Conservation (phyloP, 2,888 invertebrate species). For the Macrosoma leucophasiata region DNA sequence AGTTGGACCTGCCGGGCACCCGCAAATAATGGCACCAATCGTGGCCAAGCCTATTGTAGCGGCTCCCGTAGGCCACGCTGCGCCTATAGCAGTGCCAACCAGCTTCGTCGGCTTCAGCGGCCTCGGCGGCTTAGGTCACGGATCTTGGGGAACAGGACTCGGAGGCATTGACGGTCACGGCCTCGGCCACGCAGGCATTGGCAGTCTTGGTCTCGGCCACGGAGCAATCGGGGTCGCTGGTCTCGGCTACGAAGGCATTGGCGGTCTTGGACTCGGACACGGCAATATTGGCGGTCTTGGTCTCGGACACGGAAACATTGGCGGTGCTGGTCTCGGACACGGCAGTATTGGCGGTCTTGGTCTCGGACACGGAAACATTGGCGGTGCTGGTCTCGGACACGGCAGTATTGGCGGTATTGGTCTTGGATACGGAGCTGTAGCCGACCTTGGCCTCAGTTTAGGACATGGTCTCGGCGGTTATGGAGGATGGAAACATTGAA, state of each 20-base stretch:
- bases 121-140: constrained; percentile 26
- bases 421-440: constrained; percentile 22
- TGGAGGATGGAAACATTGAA: too few relatives aligned
- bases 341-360: constrained; percentile 17
- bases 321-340: constrained; percentile 16
- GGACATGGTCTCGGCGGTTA: constrained; percentile 16
- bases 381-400: constrained; percentile 16
- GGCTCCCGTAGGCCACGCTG: constrained; percentile 5
- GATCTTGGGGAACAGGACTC: constrained; percentile 11
- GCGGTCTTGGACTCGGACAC: constrained; percentile 16
- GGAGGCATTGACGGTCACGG: constrained; percentile 12
- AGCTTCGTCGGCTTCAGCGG: constrained; percentile 23
- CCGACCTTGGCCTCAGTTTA: constrained; percentile 16
- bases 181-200: constrained; percentile 25
- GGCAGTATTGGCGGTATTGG: constrained; percentile 18
- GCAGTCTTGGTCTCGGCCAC: constrained; percentile 15
- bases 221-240: constrained; percentile 21
- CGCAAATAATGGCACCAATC: constrained; percentile 31
- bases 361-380: constrained; percentile 22
- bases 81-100: constrained; percentile 26
- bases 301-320: constrained; percentile 22
- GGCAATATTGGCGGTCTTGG: constrained; percentile 18
- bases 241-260: constrained; percentile 22
- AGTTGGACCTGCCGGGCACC: constrained; percentile 53
- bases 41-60: constrained; percentile 10